Percentiles rank a stretch among this genome's conserved stretches.
Conservation (phyloP, 2,797 vertebrate species). For the Oreonectes daqikongensis region DNA sequence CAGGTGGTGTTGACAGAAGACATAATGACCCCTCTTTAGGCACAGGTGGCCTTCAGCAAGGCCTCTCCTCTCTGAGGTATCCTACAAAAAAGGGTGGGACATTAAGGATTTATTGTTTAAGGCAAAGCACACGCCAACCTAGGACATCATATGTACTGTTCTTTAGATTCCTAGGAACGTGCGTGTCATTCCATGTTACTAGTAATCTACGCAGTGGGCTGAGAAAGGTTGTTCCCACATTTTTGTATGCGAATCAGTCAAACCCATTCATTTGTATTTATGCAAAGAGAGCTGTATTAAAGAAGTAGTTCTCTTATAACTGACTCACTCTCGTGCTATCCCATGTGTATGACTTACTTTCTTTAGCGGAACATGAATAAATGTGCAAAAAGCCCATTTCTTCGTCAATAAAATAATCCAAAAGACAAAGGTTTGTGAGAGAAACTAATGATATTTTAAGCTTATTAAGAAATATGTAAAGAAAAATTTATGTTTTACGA, state of each 20-base stretch:
- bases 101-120: slow-evolving; percentile 21
- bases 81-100: slow-evolving; percentile 39
- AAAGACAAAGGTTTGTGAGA: too few relatives aligned
- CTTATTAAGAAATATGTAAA: too few relatives aligned
- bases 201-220: too few relatives aligned
- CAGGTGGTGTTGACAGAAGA: slow-evolving; percentile 76
- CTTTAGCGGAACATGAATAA: too few relatives aligned
- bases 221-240: neutral
- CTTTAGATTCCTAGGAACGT: neutral
- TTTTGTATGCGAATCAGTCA: slow-evolving; percentile 14
- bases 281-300: neutral
- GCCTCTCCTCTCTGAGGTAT: slow-evolving; percentile 46
- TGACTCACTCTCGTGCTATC: too few relatives aligned
- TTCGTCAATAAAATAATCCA: too few relatives aligned
- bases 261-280: neutral
- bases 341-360: too few relatives aligned
- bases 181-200: neutral
- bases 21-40: slow-evolving; percentile 63
- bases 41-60: slow-evolving; percentile 42
- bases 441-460: too few relatives aligned
- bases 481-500: too few relatives aligned
- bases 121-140: slow-evolving; percentile 14
- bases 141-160: neutral
- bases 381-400: too few relatives aligned
- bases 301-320: too few relatives aligned